Base-by-base conservation (phyloP, 2,113 vertebrate genomes). In the Gallinago jamesoni region DNA sequence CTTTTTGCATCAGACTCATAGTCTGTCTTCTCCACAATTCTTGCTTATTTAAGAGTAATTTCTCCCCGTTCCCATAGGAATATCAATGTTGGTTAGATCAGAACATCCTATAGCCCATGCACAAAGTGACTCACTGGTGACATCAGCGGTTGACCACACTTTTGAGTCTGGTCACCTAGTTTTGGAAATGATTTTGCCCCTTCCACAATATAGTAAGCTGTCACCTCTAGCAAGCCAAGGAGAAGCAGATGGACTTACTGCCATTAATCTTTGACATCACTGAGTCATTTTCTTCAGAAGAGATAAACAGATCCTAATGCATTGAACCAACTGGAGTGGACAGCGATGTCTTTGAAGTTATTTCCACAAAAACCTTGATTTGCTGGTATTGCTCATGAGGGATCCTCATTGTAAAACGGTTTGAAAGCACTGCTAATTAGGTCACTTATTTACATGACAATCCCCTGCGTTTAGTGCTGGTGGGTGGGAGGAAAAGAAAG, bases 361-460 rank as follows among this genome's bases (percentile, higher is more conserved):
- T 41, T 79, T 57, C 83, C 83, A 66, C 28, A 60, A 66, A 68
- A n/a, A 1, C 4, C 72, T 56, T 24, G 24, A 85, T 43, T 87
- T 79, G 62, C 57, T 31, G 62, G 39, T 30, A 33, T 39, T 27
- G 23, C 76, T 75, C 73, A n/a, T 4, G 35, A 39, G 69, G 80
- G 81, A 89, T 81, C 89, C 62, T 90, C 41, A 9, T 19, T 63
- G 43, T 5, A 76, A 83, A 68, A 60, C 0, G 12, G 15, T n/a
- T 62, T 60, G 76, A 78, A 86, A 89, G 75, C 83, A 23, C 31
- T 13, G 80, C 73, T 95, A 95, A 96, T 94, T 77, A 86, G 93
- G 83, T 70, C 86, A 70, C 80, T 95, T 77, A 83, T 94, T 94
- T 94, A 89, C 83, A 27, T 43, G 86, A 86, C 85, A 90, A 77